Conservation (phyloP, 2,797 vertebrate species). For the Thunnus albacares region DNA sequence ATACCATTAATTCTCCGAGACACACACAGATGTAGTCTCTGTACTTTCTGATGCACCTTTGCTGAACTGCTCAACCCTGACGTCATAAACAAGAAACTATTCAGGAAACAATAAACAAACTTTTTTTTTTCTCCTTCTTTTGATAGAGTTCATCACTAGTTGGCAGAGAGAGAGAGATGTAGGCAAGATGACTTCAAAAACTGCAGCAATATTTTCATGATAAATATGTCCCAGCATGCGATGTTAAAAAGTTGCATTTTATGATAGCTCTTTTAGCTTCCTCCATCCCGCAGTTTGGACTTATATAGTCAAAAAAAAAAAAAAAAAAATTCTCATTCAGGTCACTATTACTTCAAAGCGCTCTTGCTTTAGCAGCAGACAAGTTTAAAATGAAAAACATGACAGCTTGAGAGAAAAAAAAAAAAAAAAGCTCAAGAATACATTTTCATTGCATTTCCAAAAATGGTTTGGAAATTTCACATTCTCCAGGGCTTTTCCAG, state of each 20-base stretch:
- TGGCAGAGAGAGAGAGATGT: background rate
- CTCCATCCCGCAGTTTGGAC: conserved; percentile 48
- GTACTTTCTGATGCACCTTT: background rate
- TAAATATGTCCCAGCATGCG: conserved; percentile 26
- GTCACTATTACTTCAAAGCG: conserved; percentile 71
- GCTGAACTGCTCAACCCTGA: background rate
- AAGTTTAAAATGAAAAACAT: conserved; percentile 64
- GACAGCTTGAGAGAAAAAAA: conserved; percentile 17
- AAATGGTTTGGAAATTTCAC: conserved; percentile 25
- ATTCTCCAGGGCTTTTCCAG: conserved; percentile 35
- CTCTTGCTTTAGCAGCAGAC: conserved; percentile 43
- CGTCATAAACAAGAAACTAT: conserved; percentile 29
- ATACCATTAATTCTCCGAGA: conserved; percentile 24
- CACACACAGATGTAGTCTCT: conserved; percentile 4
- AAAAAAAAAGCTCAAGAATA: conserved; percentile 40
- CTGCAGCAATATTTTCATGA: conserved; percentile 42
- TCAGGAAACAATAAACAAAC: background rate
- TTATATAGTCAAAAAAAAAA: conserved; percentile 34
- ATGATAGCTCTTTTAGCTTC: conserved; percentile 36
- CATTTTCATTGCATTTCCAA: conserved; percentile 48
- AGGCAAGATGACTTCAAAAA: conserved; percentile 25
- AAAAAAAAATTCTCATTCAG: conserved; percentile 61
- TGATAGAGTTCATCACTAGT: background rate
- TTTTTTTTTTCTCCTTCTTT: background rate
- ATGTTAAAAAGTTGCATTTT: conserved; percentile 35